These are phyloP conservation scores for Arion vulgaris DNA, from an alignment of 1,140 invertebrate genomes.

Conservation along the genomic window DNA sequence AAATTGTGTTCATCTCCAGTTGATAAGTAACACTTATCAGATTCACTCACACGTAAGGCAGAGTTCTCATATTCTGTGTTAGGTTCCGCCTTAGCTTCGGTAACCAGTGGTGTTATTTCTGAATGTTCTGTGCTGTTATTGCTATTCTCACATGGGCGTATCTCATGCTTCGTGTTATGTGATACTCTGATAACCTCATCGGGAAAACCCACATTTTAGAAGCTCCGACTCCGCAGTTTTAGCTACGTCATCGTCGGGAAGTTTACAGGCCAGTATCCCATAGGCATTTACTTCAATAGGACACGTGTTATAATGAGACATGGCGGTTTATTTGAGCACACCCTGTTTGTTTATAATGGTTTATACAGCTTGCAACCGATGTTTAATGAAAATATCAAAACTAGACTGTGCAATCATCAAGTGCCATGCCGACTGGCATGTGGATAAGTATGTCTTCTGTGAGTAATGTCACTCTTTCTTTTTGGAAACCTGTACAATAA, in stretches of 20 bases:
- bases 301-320: neutral
- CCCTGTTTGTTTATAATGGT: no score
- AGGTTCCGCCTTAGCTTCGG: neutral
- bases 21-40: neutral
- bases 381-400: no score
- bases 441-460: no score
- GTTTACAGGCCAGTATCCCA: neutral
- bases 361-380: no score
- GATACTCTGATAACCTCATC: neutral
- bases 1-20: neutral
- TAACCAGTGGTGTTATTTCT: neutral
- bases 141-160: neutral
- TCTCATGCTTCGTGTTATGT: neutral
- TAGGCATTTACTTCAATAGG: neutral
- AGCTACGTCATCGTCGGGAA: conserved; percentile 5
- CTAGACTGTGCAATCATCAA: no score
- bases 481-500: no score
- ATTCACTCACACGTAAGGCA: neutral
- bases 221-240: neutral
- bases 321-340: neutral
- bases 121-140: neutral
- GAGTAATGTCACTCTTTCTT: no score
- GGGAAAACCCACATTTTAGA: conserved; percentile 4
- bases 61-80: neutral
- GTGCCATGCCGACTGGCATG: no score